Evolutionary conservation across 92 coral and sea anemone species (phyloP).

Genomic region (Epizoanthus rinbou): DNA sequence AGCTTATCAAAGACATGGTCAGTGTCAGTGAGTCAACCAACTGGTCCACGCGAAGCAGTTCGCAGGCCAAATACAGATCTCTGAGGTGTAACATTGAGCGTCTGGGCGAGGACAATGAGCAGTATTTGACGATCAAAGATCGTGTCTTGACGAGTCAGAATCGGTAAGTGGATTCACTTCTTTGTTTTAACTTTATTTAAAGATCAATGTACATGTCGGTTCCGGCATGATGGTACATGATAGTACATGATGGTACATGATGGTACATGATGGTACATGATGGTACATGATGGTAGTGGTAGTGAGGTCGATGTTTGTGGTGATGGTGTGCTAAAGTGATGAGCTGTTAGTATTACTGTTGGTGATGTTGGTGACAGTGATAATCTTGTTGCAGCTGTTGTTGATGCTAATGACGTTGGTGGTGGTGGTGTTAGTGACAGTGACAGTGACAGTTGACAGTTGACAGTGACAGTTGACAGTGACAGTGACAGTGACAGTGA

Average conservation of each 20-base stretch:
- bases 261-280: no score
- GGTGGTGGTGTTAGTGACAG: no score
- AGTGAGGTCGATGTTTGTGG: background rate
- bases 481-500: background rate
- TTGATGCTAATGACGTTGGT: background rate
- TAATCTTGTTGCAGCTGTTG: background rate
- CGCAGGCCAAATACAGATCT: conserved; percentile 80
- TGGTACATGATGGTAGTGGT: background rate
- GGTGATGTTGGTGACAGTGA: background rate
- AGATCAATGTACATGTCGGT: no score
- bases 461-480: background rate
- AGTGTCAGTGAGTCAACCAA: conserved; percentile 83
- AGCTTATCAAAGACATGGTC: conserved; percentile 93
- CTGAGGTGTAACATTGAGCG: conserved; percentile 76
- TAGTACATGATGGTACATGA: no score
- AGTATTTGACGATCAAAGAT: conserved; percentile 56
- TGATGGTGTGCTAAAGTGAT: background rate
- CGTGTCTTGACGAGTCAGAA: conserved; percentile 62
- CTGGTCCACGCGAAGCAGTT: conserved; percentile 72
- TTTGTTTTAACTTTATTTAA: background rate
- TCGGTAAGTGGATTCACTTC: conserved; percentile 40
- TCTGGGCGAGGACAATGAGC: conserved; percentile 46
- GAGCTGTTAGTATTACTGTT: background rate
- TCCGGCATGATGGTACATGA: background rate
- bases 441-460: background rate